Evolutionary conservation across 2,113 vertebrate genomes (phyloP).

Genomic region (Brachypteracias leptosomus): DNA sequence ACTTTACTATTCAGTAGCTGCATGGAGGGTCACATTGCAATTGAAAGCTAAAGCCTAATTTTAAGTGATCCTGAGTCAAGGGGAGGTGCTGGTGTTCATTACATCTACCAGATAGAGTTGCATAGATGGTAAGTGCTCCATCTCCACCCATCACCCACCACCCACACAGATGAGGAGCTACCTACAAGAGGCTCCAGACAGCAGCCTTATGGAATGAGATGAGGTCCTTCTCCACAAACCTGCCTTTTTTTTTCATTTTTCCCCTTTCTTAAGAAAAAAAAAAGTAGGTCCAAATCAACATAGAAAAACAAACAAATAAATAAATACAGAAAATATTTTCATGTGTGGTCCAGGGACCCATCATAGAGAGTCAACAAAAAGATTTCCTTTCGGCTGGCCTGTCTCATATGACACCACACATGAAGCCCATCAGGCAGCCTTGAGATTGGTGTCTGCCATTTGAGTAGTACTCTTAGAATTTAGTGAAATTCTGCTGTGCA

Average conservation of each 20-base stretch:
- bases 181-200: not conserved
- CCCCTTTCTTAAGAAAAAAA: not conserved
- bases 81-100: not conserved
- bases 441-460: not conserved
- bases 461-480: not conserved
- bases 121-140: not conserved
- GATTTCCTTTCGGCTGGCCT: not conserved
- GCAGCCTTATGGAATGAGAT: not conserved
- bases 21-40: not conserved
- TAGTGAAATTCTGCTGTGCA: not conserved
- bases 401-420: no score
- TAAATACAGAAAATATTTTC: not conserved
- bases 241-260: not conserved
- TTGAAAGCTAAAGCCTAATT: not conserved
- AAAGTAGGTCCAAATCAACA: not conserved
- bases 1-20: not conserved
- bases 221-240: not conserved
- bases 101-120: not conserved
- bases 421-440: not conserved
- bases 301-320: not conserved
- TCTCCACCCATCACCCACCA: not conserved
- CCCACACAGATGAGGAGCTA: not conserved
- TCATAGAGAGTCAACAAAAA: not conserved
- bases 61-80: not conserved
- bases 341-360: accelerated